Evolutionary conservation across 1,140 invertebrate species (phyloP), one percentile per base, ranked within the genome.

Genomic region (Chlorops oryzae): DNA sequence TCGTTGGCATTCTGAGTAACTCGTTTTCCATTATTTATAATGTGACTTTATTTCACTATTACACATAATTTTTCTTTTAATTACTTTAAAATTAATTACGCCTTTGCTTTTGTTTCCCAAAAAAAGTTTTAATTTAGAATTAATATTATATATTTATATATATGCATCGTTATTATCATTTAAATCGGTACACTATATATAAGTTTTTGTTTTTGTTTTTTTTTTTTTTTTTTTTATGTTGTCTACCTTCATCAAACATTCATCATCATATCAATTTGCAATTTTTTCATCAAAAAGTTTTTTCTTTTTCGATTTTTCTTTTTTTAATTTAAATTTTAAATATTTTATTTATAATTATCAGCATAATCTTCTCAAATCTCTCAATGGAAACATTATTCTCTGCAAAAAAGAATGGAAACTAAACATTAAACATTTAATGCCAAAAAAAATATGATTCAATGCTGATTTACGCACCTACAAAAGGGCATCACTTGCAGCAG

Each of bases 401-500:
- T 69, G 55, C 18, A 68, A 44, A 24, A 47, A 17, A 48, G 43
- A 35, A 37, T 15, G 24, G 39, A 20, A 15, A 44, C 32, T 13
- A n/a, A n/a, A n/a, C n/a, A n/a, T n/a, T n/a, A n/a, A n/a, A n/a
- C 7, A 17, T 17, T 39, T n/a, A 39, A 39, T n/a, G 12, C n/a
- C n/a, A n/a, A n/a, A n/a, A n/a, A n/a, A n/a, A n/a, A n/a, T n/a
- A n/a, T n/a, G n/a, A n/a, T n/a, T n/a, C n/a, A n/a, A n/a, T n/a
- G n/a, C n/a, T n/a, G n/a, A n/a, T n/a, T n/a, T n/a, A 56, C 63
- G 50, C 20, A 65, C 62, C 63, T 70, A 68, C 63, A 65, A 61
- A 72, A 58, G 57, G 65, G 65, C 70, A 88, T 90, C 88, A 91
- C 87, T 91, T 91, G 87, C 92, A 95, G 80, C 92, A 95, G 77